Evolutionary conservation across 1,140 invertebrate genomes (phyloP), one percentile per base, ranked within the genome.

Genomic region (Pollicipes pollicipes): DNA sequence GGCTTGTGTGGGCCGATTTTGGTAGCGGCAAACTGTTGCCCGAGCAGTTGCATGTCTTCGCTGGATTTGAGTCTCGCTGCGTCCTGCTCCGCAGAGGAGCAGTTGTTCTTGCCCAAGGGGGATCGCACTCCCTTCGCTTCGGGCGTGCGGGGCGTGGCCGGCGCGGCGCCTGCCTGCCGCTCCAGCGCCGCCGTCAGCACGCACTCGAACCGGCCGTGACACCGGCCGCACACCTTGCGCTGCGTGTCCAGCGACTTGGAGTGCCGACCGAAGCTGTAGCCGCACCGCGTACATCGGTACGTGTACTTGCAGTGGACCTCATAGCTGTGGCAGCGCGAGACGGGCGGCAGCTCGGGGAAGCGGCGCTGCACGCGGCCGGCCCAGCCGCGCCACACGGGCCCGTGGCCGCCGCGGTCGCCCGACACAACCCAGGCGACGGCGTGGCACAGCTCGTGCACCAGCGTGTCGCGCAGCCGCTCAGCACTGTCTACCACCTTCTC

Each of bases 381-480:
- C 92, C 92, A 96, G 74, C 83, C 82, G 80, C 87, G 89, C 92
- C 92, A 96, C 69, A 85, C 82, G 0, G 83, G 83, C 24, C 93
- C 93, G 79, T 96, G 93, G 13, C 89, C 88, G 77, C 88, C 88
- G 3, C n/a, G 83, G 69, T 87, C 79, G 3, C 81, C 82, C 76
- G 93, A 87, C 24, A 94, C 83, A 3, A 94, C 77, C 89, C 90
- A 95, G 0, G 88, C 85, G 69, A n/a, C 92, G 10, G 91, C 91
- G 82, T 97, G 93, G 76, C 93, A 96, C 80, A 96, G 80, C 80
- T 95, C 93, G 79, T 95, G 93, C 66, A 95, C 85, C 24, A 97
- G 83, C 0, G 93, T 95, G 77, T 95, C 91, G 28, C 93, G 81
- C 29, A 95, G 77, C 72, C 91, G 70, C 70, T 27, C n/a, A 64